Conservation (phyloP, 2,888 invertebrate genomes). For the Nephrotoma appendiculata region DNA sequence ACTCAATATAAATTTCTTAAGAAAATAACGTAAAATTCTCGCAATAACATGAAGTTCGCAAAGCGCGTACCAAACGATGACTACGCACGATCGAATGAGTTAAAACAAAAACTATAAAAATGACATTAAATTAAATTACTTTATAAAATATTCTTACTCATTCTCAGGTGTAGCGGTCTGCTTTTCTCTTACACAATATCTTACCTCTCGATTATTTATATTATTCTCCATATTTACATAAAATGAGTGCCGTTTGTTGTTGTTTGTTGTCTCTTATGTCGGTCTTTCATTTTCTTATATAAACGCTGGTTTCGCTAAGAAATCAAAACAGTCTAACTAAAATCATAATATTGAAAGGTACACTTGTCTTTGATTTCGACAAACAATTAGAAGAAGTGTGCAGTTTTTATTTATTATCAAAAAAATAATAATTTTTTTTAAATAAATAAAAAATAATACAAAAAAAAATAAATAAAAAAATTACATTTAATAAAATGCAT, state of each 20-base stretch:
- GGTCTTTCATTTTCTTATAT: not conserved
- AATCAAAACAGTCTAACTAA: not conserved
- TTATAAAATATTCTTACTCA: not conserved
- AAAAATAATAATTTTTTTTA: not conserved
- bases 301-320: not conserved
- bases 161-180: not conserved
- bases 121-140: not conserved
- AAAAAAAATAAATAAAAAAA: not conserved
- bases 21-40: not conserved
- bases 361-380: not conserved
- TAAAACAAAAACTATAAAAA: not conserved
- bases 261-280: not conserved
- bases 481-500: not conserved
- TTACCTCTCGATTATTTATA: not conserved
- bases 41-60: not conserved
- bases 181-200: not conserved
- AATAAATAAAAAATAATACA: not conserved
- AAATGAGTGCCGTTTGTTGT: not conserved
- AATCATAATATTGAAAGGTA: not conserved
- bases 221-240: not conserved
- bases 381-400: not conserved
- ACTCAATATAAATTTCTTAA: not conserved
- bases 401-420: not conserved
- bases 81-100: not conserved
- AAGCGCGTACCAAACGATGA: not conserved